Percentiles rank a stretch among this genome's conserved stretches.
Evolutionary conservation across 2,113 vertebrate species (phyloP).

Genomic region (Dicaeum eximium): DNA sequence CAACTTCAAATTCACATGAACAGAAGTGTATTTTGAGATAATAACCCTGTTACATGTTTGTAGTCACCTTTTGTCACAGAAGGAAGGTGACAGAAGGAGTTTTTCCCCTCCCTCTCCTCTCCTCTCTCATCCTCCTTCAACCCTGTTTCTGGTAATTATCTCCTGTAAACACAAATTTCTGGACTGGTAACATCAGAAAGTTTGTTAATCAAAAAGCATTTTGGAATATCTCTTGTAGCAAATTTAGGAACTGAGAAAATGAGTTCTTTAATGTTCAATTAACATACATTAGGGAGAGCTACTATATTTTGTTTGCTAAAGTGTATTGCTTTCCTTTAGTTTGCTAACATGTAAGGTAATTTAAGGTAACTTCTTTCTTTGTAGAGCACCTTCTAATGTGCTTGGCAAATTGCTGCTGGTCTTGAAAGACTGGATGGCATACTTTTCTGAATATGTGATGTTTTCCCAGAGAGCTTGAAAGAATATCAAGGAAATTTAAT

Average conservation of each 20-base stretch:
- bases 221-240: slow-evolving; percentile 34
- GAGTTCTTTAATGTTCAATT: slow-evolving; percentile 49
- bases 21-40: slow-evolving; percentile 22
- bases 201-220: slow-evolving; percentile 58
- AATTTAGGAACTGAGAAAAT: slow-evolving; percentile 46
- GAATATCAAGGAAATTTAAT: background rate
- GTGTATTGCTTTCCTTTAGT: slow-evolving; percentile 41
- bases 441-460: slow-evolving; percentile 39
- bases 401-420: slow-evolving; percentile 52
- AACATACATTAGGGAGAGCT: slow-evolving; percentile 34
- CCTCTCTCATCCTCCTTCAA: slow-evolving; percentile 17
- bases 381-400: slow-evolving; percentile 51
- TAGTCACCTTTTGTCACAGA: background rate
- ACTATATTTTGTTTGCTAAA: slow-evolving; percentile 33
- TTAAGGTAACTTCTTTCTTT: slow-evolving; percentile 52
- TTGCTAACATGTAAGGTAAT: slow-evolving; percentile 38
- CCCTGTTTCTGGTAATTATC: slow-evolving; percentile 46
- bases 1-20: background rate
- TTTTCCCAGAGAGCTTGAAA: slow-evolving; percentile 54
- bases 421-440: slow-evolving; percentile 59
- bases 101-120: background rate
- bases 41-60: background rate
- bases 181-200: slow-evolving; percentile 49
- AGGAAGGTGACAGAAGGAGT: background rate
- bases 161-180: slow-evolving; percentile 48